Evolutionary conservation across 2,888 invertebrate genomes (phyloP).

Genomic region (Tetragnatha montana): DNA sequence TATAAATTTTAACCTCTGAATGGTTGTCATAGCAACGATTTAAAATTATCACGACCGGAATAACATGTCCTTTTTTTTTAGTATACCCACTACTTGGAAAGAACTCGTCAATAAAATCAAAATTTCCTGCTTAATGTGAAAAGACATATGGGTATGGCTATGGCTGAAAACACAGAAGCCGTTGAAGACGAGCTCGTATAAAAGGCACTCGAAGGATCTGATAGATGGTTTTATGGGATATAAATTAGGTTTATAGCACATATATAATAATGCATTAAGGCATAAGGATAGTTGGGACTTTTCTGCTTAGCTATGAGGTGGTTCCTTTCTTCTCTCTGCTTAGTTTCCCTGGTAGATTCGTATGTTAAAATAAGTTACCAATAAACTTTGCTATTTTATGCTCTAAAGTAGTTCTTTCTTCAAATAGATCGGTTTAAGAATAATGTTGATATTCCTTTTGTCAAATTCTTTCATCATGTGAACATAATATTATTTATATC

Average conservation of each 20-base stretch:
- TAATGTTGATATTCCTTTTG: too few species aligned
- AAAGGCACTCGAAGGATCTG: neutral
- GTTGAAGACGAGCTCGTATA: neutral
- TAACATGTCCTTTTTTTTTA: neutral
- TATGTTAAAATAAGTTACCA: neutral
- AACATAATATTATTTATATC: too few species aligned
- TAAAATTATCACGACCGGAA: neutral
- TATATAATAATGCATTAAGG: neutral
- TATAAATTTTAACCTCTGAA: neutral
- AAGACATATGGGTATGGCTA: neutral
- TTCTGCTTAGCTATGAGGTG: neutral
- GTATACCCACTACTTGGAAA: too few species aligned
- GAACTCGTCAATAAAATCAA: neutral
- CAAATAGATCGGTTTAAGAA: too few species aligned
- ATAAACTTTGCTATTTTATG: neutral
- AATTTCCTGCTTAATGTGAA: neutral
- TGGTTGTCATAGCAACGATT: neutral
- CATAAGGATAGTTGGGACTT: neutral
- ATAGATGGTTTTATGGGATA: conserved; percentile 9
- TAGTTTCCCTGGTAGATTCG: neutral
- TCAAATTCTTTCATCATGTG: too few species aligned
- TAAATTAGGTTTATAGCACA: conserved; percentile 1
- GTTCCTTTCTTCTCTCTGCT: neutral
- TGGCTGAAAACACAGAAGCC: neutral
- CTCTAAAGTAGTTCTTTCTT: too few species aligned